Conservation (phyloP, 2,113 vertebrate genomes). For the Arvicanthis niloticus region DNA sequence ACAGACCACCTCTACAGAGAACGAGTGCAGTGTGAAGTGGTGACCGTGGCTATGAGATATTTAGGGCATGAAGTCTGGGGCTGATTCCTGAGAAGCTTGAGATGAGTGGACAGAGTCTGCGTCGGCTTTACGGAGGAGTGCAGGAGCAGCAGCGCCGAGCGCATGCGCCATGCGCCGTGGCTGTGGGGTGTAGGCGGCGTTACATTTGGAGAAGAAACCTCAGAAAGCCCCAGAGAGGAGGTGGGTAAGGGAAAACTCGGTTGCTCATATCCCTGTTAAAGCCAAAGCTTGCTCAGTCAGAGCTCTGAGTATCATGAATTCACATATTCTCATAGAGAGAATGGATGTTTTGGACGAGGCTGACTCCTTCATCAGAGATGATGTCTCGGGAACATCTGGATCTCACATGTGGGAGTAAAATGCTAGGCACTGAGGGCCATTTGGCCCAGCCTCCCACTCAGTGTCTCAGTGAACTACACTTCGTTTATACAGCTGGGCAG, state of each 20-base stretch:
- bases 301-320: not conserved
- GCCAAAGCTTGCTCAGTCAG: not conserved
- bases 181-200: not conserved
- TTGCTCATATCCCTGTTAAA: not conserved
- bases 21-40: not conserved
- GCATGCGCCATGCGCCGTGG: not conserved
- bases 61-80: not conserved
- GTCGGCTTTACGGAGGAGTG: not conserved
- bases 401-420: not conserved
- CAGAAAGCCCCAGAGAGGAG: not conserved
- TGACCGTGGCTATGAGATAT: not conserved
- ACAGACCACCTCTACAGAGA: not conserved
- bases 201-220: not conserved
- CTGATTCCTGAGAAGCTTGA: not conserved
- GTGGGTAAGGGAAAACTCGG: not conserved
- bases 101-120: not conserved
- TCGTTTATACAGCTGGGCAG: slow-evolving; percentile 46
- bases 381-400: slow-evolving; percentile 37
- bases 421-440: not conserved
- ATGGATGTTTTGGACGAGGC: slow-evolving; percentile 49
- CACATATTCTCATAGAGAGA: not conserved
- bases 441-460: not conserved
- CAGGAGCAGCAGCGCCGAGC: not conserved
- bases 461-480: not conserved
- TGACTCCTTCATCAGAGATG: not conserved